Evolutionary conservation across 2,888 invertebrate genomes (phyloP).

Genomic region (Branchipolynoe longqiensis): DNA sequence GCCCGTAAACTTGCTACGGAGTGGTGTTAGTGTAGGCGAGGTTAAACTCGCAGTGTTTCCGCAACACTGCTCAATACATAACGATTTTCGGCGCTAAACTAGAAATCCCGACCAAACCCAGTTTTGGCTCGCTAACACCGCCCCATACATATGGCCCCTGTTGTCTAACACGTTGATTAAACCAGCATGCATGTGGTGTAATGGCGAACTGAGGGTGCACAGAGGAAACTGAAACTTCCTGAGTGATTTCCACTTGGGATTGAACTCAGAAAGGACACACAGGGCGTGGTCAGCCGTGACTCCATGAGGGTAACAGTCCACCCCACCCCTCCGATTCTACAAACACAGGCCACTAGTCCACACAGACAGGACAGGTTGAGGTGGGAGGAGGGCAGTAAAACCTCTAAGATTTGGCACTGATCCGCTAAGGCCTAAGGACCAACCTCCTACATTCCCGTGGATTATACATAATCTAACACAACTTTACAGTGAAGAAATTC

Average conservation of each 20-base stretch:
- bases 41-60: too few relatives aligned
- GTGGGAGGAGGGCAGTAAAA: neutral
- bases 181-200: constrained; percentile 30
- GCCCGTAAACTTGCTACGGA: too few relatives aligned
- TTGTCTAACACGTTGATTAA: constrained; percentile 5
- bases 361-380: neutral
- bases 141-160: too few relatives aligned
- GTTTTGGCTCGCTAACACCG: too few relatives aligned
- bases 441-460: too few relatives aligned
- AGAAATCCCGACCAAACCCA: too few relatives aligned
- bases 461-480: too few relatives aligned
- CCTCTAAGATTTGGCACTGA: constrained; percentile 3
- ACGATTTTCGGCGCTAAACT: too few relatives aligned
- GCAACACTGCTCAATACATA: too few relatives aligned
- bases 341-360: neutral
- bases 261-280: constrained; percentile 41
- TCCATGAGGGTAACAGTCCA: neutral
- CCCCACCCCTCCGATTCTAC: neutral
- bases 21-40: too few relatives aligned
- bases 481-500: too few relatives aligned
- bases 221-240: constrained; percentile 18
- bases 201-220: neutral
- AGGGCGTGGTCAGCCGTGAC: neutral
- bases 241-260: constrained; percentile 55
- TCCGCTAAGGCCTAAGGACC: neutral